Percentiles rank a stretch among this genome's conserved stretches.
phyloP scores from a whole-genome alignment of 2,888 invertebrate genomes.

The Schrankia costaestrigalis region DNA sequence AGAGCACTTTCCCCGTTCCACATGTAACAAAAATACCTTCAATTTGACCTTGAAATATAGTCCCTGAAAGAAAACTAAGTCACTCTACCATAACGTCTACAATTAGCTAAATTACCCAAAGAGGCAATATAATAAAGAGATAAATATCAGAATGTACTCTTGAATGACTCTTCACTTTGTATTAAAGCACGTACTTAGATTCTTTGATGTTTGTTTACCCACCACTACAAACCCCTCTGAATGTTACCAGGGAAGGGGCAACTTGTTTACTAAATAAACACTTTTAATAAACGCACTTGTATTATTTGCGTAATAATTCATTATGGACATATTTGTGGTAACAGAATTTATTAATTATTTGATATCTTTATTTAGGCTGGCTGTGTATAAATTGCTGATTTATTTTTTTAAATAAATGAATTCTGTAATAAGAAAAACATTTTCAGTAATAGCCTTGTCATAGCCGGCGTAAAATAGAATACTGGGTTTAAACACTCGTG shows the following conservation, averaged over 20 bases:
- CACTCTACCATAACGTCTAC: no score
- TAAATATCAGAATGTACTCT: constrained; percentile 35
- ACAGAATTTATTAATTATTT: constrained; percentile 17
- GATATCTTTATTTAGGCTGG: background rate
- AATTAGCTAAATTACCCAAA: no score
- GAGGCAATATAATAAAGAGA: constrained; percentile 1
- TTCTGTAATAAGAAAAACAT: no score
- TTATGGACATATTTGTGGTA: constrained; percentile 37
- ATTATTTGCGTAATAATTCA: constrained; percentile 64
- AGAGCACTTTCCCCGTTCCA: no score
- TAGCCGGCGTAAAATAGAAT: no score
- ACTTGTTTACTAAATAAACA: constrained; percentile 65
- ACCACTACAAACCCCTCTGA: constrained; percentile 50
- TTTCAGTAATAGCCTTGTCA: no score
- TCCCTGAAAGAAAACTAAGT: no score
- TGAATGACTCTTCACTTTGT: constrained; percentile 31
- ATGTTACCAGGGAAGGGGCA: constrained; percentile 39
- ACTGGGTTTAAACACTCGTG: no score
- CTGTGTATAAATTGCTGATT: background rate
- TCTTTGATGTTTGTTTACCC: constrained; percentile 71
- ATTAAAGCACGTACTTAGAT: constrained; percentile 27
- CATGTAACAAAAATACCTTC: no score
- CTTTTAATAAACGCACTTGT: constrained; percentile 62
- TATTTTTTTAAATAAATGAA: no score
- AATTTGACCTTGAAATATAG: no score